Evolutionary conservation across 2,888 invertebrate genomes (phyloP).

Genomic region (Yponomeuta cagnagella): DNA sequence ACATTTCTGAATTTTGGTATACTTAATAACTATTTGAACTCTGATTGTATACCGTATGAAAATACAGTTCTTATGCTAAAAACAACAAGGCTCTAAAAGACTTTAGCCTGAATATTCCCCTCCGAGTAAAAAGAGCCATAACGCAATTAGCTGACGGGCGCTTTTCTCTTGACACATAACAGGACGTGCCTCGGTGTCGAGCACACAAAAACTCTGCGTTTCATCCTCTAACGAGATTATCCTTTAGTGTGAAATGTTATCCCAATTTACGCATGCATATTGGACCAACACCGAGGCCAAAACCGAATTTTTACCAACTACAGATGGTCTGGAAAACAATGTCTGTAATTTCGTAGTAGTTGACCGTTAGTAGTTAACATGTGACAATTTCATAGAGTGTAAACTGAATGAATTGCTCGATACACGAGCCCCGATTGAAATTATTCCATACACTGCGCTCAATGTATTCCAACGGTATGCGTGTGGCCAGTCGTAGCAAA

Average conservation of each 20-base stretch:
- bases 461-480: background rate
- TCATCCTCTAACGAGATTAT: constrained; percentile 1
- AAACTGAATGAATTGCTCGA: background rate
- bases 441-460: background rate
- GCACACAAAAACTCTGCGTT: background rate
- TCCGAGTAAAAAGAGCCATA: background rate
- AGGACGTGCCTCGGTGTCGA: background rate
- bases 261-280: background rate
- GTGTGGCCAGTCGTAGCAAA: background rate
- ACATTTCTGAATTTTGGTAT: too few species aligned
- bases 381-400: background rate
- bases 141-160: background rate
- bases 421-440: background rate
- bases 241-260: background rate
- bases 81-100: background rate
- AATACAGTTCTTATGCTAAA: background rate
- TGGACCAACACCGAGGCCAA: background rate
- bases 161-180: constrained; percentile 1
- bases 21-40: too few species aligned
- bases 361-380: background rate
- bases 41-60: background rate
- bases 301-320: background rate
- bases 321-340: background rate
- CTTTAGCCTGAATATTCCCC: background rate
- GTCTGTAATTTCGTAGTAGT: background rate